phyloP scores from a whole-genome alignment of 2,113 vertebrate species.

The Bubo blakistoni region DNA sequence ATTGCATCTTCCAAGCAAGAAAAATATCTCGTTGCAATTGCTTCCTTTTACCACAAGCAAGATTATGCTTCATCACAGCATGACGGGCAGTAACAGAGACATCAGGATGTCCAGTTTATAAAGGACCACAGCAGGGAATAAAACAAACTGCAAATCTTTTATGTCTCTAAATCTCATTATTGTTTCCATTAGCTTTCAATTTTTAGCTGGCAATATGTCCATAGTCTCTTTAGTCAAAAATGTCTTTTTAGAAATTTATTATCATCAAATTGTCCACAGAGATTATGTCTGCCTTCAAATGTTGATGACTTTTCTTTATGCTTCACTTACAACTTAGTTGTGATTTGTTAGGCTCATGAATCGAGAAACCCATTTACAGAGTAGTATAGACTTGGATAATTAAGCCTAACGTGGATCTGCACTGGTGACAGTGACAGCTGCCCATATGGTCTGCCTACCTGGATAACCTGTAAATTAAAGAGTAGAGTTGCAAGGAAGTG shows the following conservation, averaged over 20 bases:
- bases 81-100: not conserved
- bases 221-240: not conserved
- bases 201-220: not conserved
- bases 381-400: not conserved
- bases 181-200: not conserved
- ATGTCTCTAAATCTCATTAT: not conserved
- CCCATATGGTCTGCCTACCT: not conserved
- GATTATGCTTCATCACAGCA: not conserved
- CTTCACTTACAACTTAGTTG: not conserved
- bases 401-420: not conserved
- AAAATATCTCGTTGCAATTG: not conserved
- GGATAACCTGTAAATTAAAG: not conserved
- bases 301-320: not conserved
- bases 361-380: not conserved
- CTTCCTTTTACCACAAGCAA: not conserved
- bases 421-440: not conserved
- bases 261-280: not conserved
- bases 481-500: not conserved
- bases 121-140: not conserved
- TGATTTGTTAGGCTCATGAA: not conserved
- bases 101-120: not conserved
- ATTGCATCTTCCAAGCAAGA: not conserved
- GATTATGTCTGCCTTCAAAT: not conserved
- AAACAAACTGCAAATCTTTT: not conserved
- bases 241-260: not conserved